Conservation (phyloP, 2,888 invertebrate species). For the Heterodera filipjevi region DNA sequence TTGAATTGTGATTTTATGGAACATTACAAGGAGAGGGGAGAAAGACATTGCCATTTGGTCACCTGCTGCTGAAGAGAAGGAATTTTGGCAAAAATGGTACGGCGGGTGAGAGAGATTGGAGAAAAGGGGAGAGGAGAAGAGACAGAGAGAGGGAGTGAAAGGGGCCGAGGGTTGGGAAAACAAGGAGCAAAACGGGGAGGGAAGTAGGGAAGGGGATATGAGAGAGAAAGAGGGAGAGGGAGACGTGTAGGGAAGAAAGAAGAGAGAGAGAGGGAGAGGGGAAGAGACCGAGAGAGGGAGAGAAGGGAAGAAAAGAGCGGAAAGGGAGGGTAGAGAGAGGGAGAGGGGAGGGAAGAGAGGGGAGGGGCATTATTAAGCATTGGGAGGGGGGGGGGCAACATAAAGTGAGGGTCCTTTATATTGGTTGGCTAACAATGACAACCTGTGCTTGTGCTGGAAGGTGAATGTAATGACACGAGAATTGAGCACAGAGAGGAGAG, state of each 20-base stretch:
- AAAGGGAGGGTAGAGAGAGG: neutral
- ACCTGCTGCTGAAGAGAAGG: neutral
- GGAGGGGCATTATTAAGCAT: no score
- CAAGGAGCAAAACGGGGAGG: neutral
- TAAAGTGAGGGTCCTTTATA: neutral
- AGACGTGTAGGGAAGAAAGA: neutral
- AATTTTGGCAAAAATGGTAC: slow-evolving; percentile 1
- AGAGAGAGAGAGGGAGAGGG: neutral
- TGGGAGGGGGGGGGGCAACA: neutral
- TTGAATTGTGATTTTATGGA: neutral
- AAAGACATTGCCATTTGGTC: neutral
- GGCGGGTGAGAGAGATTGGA: neutral
- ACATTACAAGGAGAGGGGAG: neutral
- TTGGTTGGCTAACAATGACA: slow-evolving; percentile 10
- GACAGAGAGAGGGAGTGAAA: neutral
- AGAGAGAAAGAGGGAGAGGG: neutral
- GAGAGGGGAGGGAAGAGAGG: neutral
- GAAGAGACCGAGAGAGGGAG: neutral
- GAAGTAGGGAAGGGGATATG: neutral
- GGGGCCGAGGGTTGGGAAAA: neutral
- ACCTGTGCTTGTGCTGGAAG: neutral
- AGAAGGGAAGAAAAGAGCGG: neutral
- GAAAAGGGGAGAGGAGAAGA: neutral
- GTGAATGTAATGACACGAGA: neutral
- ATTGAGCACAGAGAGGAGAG: neutral